These are phyloP conservation scores for Gavia stellata DNA, from an alignment of 2,113 vertebrate species.

Conservation along the genomic window DNA sequence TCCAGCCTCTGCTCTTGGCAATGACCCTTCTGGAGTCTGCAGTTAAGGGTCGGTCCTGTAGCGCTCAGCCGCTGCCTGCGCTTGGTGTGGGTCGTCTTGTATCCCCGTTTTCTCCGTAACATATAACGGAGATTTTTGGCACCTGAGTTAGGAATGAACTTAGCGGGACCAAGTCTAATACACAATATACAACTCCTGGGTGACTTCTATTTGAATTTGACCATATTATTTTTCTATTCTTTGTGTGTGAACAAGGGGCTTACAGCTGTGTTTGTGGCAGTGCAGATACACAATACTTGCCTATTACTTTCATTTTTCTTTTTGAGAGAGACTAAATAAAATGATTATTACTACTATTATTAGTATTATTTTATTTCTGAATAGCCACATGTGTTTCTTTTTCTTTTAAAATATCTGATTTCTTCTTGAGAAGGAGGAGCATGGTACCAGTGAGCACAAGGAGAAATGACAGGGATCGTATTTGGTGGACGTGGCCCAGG, in stretches of 20 bases:
- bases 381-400: not conserved
- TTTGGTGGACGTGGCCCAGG: not conserved
- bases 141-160: not conserved
- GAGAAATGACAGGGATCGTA: rapidly evolving
- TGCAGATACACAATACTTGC: not conserved
- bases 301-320: not conserved
- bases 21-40: not conserved
- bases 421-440: not conserved
- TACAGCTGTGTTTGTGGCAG: not conserved
- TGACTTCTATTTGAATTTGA: not conserved
- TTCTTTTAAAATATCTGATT: not conserved
- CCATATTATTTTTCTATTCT: not conserved
- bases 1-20: not conserved
- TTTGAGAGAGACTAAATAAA: not conserved
- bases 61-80: not conserved
- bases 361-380: not conserved
- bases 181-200: not conserved
- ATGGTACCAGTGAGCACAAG: not conserved
- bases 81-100: not conserved
- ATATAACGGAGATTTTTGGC: not conserved
- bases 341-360: no score
- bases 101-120: not conserved
- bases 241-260: not conserved
- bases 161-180: not conserved
- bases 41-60: not conserved